Evolutionary conservation across 2,113 vertebrate genomes (phyloP).

Genomic region (Saguinus midas): DNA sequence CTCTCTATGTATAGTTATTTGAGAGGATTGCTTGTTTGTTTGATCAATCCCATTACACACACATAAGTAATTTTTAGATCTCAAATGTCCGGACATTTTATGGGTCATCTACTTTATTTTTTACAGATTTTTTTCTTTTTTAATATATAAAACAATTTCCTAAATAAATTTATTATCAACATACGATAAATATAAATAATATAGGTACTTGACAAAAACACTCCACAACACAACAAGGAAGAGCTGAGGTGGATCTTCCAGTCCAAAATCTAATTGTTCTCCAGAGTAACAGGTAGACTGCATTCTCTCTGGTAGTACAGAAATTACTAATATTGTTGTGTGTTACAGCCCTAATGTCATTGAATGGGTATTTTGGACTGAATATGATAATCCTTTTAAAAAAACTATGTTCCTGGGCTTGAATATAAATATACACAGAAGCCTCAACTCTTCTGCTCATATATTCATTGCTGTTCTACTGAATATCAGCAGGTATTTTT

Average conservation of each 20-base stretch:
- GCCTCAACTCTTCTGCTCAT: background rate
- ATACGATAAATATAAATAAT: background rate
- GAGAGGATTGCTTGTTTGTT: background rate
- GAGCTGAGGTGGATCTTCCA: background rate
- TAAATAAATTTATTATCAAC: background rate
- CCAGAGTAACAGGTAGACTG: background rate
- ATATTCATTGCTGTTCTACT: background rate
- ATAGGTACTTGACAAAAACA: background rate
- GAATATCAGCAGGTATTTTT: background rate
- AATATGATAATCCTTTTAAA: slow-evolving; percentile 28
- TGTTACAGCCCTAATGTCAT: background rate
- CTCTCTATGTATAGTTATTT: background rate
- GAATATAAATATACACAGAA: background rate
- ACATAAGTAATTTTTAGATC: background rate
- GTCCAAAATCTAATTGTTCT: slow-evolving; percentile 4
- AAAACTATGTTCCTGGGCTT: background rate
- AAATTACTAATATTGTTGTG: background rate
- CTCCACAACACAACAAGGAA: background rate
- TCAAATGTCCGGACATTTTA: background rate
- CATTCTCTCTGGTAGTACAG: background rate
- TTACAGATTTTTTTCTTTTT: background rate
- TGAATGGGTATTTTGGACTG: slow-evolving; percentile 25
- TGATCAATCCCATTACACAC: background rate
- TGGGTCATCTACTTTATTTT: background rate
- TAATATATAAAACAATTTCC: background rate